Base-by-base conservation (phyloP, 1,140 invertebrate genomes). In the Drosophila busckii region DNA sequence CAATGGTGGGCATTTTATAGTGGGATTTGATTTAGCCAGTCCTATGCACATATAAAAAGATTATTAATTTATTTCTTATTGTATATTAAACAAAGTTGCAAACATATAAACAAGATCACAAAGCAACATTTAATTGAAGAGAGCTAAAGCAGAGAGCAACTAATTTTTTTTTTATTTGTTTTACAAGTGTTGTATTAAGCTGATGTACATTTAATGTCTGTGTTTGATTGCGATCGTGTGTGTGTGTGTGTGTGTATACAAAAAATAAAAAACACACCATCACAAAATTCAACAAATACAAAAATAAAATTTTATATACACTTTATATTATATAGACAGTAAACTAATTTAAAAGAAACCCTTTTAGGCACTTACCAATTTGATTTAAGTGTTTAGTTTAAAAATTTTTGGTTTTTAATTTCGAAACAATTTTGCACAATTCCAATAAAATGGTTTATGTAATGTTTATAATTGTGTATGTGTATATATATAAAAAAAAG, bases 11-110 rank as follows among this genome's bases (percentile, higher is more conserved):
- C 86, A 87, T 62, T 82, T 84, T 53, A 85, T 86, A 58, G 85
- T 86, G 29, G 84, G 84, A 78, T 86, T 86, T 28, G 80, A 82
- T 86, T 86, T 86, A 25, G 88, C 86, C 85, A 89, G 65, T 66
- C 84, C 84, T 86, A 13, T 13, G 23, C 19, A 26, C 35, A 19
- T 22, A 20, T 7, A n/a, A n/a, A n/a, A n/a, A n/a, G n/a, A n/a
- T n/a, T n/a, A n/a, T n/a, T n/a, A n/a, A n/a, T n/a, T n/a, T n/a
- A n/a, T n/a, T n/a, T n/a, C n/a, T n/a, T n/a, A n/a, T n/a, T 15
- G 3, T 13, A 25, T 25, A 41, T 25, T 23, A 2, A 15, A 5
- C 1, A 35, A 12, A 16, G 13, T 20, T 3, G 22, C 25, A 15
- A 31, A 59, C 13, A n/a, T n/a, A n/a, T n/a, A n/a, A n/a, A n/a